phyloP scores from a whole-genome alignment of 2,797 vertebrate species.

The Lerista edwardsae region DNA sequence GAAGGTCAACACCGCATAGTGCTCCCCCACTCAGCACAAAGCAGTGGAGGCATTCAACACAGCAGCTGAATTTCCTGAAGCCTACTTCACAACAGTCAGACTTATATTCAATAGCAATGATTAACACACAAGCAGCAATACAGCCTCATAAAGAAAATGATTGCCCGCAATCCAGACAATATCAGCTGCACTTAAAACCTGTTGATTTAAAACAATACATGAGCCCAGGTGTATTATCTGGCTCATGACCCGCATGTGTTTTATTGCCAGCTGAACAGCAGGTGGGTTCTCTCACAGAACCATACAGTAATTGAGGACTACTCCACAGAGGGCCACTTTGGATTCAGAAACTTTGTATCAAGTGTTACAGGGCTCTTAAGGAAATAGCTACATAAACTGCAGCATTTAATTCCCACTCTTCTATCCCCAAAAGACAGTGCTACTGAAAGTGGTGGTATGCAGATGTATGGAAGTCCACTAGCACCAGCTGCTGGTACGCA shows the following conservation, averaged over 20 bases:
- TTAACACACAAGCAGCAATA: background rate
- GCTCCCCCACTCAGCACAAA: background rate
- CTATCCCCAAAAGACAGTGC: too few relatives aligned
- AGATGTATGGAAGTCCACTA: too few relatives aligned
- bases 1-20: too few relatives aligned
- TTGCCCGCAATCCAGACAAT: background rate
- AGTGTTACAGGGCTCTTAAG: background rate
- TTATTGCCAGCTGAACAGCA: background rate
- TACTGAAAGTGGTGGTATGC: too few relatives aligned
- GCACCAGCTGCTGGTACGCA: too few relatives aligned
- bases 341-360: background rate
- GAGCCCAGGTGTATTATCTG: background rate
- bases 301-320: background rate
- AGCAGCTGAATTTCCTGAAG: background rate
- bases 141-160: background rate
- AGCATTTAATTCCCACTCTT: too few relatives aligned
- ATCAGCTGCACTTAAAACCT: background rate
- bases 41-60: background rate
- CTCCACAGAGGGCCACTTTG: background rate
- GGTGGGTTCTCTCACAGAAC: background rate
- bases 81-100: background rate
- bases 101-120: too few relatives aligned
- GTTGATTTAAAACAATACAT: background rate
- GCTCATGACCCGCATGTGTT: background rate
- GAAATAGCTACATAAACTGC: background rate